phyloP scores from a whole-genome alignment of 2,888 invertebrate genomes.

The Plagiodera versicolora region DNA sequence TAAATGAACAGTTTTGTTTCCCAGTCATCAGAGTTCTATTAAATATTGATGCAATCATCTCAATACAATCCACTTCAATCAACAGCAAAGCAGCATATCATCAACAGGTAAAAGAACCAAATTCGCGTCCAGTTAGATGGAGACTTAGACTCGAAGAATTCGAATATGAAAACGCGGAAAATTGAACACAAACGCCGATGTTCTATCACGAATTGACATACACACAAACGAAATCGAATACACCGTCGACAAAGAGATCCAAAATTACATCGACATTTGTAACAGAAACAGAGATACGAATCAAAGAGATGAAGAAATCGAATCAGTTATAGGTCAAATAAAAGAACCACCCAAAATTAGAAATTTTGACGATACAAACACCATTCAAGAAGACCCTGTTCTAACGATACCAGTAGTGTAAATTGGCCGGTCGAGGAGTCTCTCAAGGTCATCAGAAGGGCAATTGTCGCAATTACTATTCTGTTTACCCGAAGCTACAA shows the following conservation, averaged over 20 bases:
- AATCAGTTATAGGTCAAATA: neutral
- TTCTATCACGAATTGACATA: neutral
- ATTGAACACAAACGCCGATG: neutral
- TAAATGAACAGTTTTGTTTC: too few species aligned
- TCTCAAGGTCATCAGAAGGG: too few species aligned
- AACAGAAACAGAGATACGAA: neutral
- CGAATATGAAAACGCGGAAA: neutral
- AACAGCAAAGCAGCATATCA: too few species aligned
- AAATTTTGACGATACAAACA: neutral
- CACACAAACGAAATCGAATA: neutral
- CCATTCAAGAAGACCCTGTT: neutral
- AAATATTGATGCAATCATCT: too few species aligned
- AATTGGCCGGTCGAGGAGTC: too few species aligned
- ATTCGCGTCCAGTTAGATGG: neutral
- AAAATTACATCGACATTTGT: neutral
- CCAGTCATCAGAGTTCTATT: too few species aligned
- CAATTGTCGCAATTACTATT: too few species aligned
- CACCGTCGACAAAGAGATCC: neutral
- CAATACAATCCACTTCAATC: too few species aligned
- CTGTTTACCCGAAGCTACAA: too few species aligned
- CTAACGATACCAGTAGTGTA: neutral
- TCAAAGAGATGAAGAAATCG: neutral
- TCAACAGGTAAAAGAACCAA: neutral
- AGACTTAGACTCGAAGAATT: neutral
- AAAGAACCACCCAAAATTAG: neutral